phyloP scores from a whole-genome alignment of 2,113 vertebrate genomes.

The Cariama cristata region DNA sequence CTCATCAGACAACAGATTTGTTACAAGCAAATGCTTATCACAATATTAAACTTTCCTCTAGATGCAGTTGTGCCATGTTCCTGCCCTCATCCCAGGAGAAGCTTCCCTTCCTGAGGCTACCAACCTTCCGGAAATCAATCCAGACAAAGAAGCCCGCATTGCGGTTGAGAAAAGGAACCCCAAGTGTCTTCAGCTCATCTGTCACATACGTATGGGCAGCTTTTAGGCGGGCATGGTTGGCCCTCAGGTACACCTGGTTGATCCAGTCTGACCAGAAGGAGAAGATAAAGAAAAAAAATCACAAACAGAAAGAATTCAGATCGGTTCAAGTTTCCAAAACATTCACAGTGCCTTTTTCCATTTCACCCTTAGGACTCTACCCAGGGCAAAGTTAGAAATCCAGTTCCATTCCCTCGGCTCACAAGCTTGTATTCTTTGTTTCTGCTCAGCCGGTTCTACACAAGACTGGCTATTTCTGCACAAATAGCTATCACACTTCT shows the following conservation, averaged over 20 bases:
- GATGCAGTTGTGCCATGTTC: neutral
- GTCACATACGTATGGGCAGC: slow-evolving; percentile 86
- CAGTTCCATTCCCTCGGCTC: neutral
- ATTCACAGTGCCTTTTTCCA: neutral
- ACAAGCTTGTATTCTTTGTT: neutral
- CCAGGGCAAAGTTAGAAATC: neutral
- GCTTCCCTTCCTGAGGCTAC: neutral
- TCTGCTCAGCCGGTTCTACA: neutral
- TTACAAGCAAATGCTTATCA: neutral
- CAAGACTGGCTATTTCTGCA: neutral
- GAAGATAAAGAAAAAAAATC: neutral
- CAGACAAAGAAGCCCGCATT: slow-evolving; percentile 90
- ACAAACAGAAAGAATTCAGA: neutral
- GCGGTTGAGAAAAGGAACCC: slow-evolving; percentile 86
- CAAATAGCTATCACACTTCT: neutral
- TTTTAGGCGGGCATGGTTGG: slow-evolving; percentile 86
- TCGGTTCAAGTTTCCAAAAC: neutral
- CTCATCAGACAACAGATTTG: neutral
- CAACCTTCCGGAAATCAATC: slow-evolving; percentile 93
- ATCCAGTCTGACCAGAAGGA: slow-evolving; percentile 87
- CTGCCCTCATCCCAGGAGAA: neutral
- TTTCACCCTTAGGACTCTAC: neutral
- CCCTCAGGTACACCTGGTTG: slow-evolving; percentile 84
- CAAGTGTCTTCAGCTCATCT: slow-evolving; percentile 82
- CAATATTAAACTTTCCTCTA: neutral